Evolutionary conservation across 2,113 vertebrate genomes (phyloP).

Genomic region (Triplophysa rosa): DNA sequence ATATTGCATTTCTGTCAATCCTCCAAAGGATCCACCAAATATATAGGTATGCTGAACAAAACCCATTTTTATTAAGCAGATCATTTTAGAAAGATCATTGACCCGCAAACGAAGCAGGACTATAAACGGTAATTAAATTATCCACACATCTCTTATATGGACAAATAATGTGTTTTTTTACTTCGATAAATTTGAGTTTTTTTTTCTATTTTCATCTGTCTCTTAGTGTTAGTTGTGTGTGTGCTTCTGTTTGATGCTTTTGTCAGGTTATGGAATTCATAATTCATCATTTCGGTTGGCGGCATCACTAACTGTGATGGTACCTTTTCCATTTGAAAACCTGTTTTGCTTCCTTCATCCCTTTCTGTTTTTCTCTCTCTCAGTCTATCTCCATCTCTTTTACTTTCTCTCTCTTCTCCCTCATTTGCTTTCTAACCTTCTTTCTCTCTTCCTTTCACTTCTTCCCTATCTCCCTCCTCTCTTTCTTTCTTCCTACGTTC

Average conservation of each 20-base stretch:
- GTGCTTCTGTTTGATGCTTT: constrained; percentile 16
- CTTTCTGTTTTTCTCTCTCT: background rate
- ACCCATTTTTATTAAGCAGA: no score
- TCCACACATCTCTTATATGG: background rate
- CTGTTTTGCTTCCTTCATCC: background rate
- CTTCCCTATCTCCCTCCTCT: background rate
- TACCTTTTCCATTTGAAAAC: constrained; percentile 29
- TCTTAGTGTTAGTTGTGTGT: background rate
- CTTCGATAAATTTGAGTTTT: background rate
- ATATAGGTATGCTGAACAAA: no score
- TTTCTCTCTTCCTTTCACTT: background rate
- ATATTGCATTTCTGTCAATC: no score
- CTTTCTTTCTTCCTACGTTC: background rate
- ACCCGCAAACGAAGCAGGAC: no score
- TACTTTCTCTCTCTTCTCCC: background rate
- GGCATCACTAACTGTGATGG: constrained; percentile 15
- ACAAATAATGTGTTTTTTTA: background rate
- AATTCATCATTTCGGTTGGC: constrained; percentile 29
- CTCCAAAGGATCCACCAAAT: no score
- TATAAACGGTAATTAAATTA: background rate
- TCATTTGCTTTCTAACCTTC: background rate
- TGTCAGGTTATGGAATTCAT: constrained; percentile 26
- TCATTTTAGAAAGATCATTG: no score
- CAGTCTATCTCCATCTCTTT: background rate
- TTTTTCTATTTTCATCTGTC: background rate